phyloP scores from a whole-genome alignment of 2,797 vertebrate species.

The Danio aesculapii region DNA sequence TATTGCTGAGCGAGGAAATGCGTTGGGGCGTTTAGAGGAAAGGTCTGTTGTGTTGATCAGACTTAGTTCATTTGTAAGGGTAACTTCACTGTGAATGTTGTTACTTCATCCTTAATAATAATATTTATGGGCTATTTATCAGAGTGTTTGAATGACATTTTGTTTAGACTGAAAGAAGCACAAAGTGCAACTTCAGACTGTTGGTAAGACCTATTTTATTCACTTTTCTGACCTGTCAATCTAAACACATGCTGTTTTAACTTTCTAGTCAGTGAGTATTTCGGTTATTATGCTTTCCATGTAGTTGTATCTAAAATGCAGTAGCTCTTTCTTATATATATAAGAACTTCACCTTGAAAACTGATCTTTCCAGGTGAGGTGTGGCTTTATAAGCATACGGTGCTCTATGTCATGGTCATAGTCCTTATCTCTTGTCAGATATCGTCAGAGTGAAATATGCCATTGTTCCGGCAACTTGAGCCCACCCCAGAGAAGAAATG shows the following conservation, averaged over 20 bases:
- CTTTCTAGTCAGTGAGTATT: neutral
- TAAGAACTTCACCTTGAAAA: neutral
- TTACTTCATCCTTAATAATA: neutral
- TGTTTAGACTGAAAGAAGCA: neutral
- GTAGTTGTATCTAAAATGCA: no score
- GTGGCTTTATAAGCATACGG: neutral
- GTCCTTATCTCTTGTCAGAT: neutral
- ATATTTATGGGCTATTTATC: neutral
- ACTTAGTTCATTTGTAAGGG: neutral
- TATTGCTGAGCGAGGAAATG: neutral
- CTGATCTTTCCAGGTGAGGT: neutral
- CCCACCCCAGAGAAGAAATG: conserved; percentile 1
- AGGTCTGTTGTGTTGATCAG: neutral
- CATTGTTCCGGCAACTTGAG: conserved; percentile 68
- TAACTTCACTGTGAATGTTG: neutral
- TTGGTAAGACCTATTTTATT: neutral
- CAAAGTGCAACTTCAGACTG: neutral
- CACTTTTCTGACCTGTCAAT: neutral
- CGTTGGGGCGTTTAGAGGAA: neutral
- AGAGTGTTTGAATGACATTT: neutral
- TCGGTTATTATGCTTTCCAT: neutral
- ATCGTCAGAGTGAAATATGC: conserved; percentile 63
- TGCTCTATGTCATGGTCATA: neutral
- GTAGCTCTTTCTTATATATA: neutral
- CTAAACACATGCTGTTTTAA: neutral